phyloP scores from a whole-genome alignment of 2,888 invertebrate genomes.

The Parasteatoda lunata region DNA sequence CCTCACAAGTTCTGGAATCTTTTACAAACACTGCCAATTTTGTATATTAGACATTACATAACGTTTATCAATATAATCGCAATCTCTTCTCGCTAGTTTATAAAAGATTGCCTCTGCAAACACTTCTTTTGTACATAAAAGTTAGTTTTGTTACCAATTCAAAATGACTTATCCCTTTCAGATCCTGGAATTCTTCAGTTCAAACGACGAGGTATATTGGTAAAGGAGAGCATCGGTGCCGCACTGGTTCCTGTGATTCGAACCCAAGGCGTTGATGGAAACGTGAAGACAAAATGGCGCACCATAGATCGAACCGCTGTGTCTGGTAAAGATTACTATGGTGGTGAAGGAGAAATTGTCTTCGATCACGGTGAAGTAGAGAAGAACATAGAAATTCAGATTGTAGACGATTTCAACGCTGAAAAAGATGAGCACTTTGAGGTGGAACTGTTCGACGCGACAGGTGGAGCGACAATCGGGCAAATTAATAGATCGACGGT shows the following conservation, averaged over 20 bases:
- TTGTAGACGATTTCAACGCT: constrained; percentile 78
- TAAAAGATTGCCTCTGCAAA: no score
- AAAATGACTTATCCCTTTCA: constrained; percentile 70
- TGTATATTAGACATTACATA: no score
- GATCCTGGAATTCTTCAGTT: constrained; percentile 78
- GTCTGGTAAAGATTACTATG: constrained; percentile 77
- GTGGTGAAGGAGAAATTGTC: constrained; percentile 76
- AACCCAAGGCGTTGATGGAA: constrained; percentile 78
- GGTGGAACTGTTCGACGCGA: constrained; percentile 76
- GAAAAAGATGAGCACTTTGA: constrained; percentile 80
- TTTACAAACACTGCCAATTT: no score
- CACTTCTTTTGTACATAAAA: no score
- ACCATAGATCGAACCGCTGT: constrained; percentile 79
- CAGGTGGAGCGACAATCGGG: constrained; percentile 76
- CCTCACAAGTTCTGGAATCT: no score
- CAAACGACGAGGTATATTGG: constrained; percentile 77
- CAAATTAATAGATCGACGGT: constrained; percentile 76
- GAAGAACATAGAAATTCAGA: constrained; percentile 77
- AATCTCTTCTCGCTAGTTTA: no score
- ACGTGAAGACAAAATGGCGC: constrained; percentile 77
- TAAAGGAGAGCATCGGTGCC: constrained; percentile 77
- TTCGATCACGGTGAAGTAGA: constrained; percentile 77
- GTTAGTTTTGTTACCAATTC: no score
- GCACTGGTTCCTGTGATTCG: constrained; percentile 76
- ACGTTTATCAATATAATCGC: no score